phyloP scores from a whole-genome alignment of 2,797 vertebrate genomes.

The Aplochiton taeniatus region DNA sequence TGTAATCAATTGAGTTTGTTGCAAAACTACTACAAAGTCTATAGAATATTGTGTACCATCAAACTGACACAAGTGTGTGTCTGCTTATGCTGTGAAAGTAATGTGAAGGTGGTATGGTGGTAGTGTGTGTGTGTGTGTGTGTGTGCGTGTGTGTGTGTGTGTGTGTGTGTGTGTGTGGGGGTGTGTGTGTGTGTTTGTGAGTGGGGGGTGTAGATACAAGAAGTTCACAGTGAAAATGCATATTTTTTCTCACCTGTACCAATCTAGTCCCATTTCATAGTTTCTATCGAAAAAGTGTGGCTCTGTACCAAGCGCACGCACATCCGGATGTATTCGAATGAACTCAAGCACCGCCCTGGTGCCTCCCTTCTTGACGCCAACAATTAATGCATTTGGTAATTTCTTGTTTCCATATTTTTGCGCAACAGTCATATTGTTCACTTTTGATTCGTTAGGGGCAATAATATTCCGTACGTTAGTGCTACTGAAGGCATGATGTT shows the following conservation, averaged over 20 bases:
- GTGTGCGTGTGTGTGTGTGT: no score
- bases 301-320: conserved; percentile 91
- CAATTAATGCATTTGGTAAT: conserved; percentile 88
- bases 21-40: no score
- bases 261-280: conserved; percentile 90
- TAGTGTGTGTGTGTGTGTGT: no score
- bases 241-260: conserved; percentile 88
- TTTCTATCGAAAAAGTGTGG: conserved; percentile 97
- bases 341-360: conserved; percentile 95
- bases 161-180: no score
- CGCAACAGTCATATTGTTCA: conserved; percentile 70
- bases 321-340: conserved; percentile 93
- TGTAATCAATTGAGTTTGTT: no score
- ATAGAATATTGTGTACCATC: no score
- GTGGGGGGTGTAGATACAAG: no score
- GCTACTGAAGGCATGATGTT: conserved; percentile 34
- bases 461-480: conserved; percentile 51
- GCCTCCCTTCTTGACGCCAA: conserved; percentile 95
- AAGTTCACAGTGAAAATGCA: no score
- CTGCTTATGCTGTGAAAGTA: no score
- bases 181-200: no score
- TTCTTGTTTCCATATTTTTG: conserved; percentile 83
- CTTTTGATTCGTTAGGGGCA: conserved; percentile 39
- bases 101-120: no score
- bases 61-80: no score